These are phyloP conservation scores for Muntiacus reevesi DNA, from an alignment of 2,113 vertebrate species.

Conservation along the genomic window DNA sequence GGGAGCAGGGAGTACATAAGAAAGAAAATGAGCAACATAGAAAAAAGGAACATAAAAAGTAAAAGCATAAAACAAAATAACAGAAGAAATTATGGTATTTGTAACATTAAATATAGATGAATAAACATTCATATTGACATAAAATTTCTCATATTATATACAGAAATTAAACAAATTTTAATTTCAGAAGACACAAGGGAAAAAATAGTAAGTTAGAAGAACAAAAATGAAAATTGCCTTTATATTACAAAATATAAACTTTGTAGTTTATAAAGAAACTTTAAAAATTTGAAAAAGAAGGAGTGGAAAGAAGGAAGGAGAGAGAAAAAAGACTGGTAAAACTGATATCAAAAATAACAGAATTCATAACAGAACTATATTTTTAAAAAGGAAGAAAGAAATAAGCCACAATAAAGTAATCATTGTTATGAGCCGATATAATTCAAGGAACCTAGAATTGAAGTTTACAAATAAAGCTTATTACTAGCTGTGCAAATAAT, in stretches of 20 bases:
- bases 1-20: neutral
- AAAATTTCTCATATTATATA: neutral
- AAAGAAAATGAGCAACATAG: neutral
- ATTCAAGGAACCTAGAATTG: neutral
- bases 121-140: neutral
- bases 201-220: neutral
- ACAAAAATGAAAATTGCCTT: neutral
- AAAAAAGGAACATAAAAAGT: neutral
- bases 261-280: neutral
- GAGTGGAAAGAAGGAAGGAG: neutral
- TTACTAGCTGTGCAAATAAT: neutral
- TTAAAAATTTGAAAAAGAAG: neutral
- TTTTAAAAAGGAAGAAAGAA: neutral
- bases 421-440: neutral
- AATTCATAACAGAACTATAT: neutral
- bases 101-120: neutral
- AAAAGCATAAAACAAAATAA: neutral
- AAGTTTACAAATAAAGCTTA: neutral
- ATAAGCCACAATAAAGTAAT: neutral
- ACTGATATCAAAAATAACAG: neutral
- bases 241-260: neutral
- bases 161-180: neutral
- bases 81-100: neutral
- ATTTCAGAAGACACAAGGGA: neutral
- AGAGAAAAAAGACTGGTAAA: neutral